These are phyloP conservation scores for Zaprionus africanus DNA, from an alignment of 1,140 invertebrate genomes.

Conservation along the genomic window DNA sequence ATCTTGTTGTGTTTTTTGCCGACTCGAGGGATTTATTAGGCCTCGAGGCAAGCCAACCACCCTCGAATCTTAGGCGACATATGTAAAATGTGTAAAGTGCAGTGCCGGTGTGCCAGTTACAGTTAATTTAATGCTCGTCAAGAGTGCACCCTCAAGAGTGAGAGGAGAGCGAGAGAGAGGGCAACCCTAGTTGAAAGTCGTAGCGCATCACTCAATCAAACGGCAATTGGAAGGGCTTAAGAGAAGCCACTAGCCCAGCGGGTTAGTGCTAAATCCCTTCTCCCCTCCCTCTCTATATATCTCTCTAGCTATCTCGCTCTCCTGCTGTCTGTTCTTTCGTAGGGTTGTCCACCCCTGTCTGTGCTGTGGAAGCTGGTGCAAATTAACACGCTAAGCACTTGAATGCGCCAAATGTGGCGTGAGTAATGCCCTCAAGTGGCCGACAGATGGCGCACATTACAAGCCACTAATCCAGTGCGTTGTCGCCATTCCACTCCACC, in stretches of 20 bases:
- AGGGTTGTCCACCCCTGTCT: slow-evolving; percentile 11
- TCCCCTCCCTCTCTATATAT: slow-evolving; percentile 13
- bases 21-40: slow-evolving; percentile 63
- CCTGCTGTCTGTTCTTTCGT: neutral
- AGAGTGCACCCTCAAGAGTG: slow-evolving; percentile 52
- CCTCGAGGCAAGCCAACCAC: slow-evolving; percentile 18
- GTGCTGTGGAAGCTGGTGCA: slow-evolving; percentile 55
- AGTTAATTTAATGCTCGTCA: slow-evolving; percentile 83
- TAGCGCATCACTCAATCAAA: slow-evolving; percentile 81
- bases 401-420: slow-evolving; percentile 80
- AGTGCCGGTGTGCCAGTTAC: slow-evolving; percentile 63
- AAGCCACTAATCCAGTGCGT: slow-evolving; percentile 65
- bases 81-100: slow-evolving; percentile 84
- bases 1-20: slow-evolving; percentile 10
- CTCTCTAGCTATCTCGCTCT: slow-evolving; percentile 8
- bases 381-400: slow-evolving; percentile 82
- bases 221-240: slow-evolving; percentile 80
- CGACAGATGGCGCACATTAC: slow-evolving; percentile 76
- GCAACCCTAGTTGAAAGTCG: neutral
- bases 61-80: slow-evolving; percentile 62
- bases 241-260: slow-evolving; percentile 28
- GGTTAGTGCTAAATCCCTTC: neutral
- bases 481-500: too few relatives aligned
- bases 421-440: slow-evolving; percentile 80
- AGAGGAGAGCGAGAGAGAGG: slow-evolving; percentile 23